phyloP scores from a whole-genome alignment of 2,113 vertebrate species.

The Martes martes region DNA sequence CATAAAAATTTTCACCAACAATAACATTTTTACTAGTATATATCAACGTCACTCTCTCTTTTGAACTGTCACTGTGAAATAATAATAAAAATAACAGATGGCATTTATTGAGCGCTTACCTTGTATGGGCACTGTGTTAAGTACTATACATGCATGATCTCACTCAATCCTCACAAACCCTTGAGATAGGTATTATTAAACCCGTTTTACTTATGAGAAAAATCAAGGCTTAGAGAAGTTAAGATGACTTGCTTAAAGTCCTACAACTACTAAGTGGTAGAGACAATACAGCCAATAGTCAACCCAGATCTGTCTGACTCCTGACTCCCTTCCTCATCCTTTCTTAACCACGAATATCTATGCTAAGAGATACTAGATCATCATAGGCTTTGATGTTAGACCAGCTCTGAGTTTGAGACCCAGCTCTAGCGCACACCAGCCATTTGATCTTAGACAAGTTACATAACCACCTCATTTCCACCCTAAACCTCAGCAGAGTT shows the following conservation, averaged over 20 bases:
- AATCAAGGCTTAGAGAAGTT: not conserved
- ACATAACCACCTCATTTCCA: not conserved
- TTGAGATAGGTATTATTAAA: not conserved
- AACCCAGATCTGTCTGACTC: not conserved
- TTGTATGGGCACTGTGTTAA: not conserved
- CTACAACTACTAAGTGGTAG: not conserved
- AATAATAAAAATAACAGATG: not conserved
- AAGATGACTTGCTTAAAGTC: not conserved
- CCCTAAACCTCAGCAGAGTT: not conserved
- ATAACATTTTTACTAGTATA: constrained; percentile 24
- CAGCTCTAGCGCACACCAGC: not conserved
- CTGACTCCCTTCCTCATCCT: not conserved
- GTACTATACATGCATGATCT: not conserved
- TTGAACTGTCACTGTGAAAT: constrained; percentile 21
- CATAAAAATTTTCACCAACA: not conserved
- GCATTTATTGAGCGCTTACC: not conserved
- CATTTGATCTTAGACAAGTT: not conserved
- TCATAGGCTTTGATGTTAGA: not conserved
- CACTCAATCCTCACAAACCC: not conserved
- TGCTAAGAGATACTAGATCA: not conserved
- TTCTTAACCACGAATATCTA: not conserved
- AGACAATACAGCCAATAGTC: not conserved
- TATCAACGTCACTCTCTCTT: not conserved
- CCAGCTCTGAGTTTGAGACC: not conserved
- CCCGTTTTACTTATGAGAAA: constrained; percentile 21